Evolutionary conservation across 1,140 invertebrate species (phyloP).

Genomic region (Bathynomus jamesi): DNA sequence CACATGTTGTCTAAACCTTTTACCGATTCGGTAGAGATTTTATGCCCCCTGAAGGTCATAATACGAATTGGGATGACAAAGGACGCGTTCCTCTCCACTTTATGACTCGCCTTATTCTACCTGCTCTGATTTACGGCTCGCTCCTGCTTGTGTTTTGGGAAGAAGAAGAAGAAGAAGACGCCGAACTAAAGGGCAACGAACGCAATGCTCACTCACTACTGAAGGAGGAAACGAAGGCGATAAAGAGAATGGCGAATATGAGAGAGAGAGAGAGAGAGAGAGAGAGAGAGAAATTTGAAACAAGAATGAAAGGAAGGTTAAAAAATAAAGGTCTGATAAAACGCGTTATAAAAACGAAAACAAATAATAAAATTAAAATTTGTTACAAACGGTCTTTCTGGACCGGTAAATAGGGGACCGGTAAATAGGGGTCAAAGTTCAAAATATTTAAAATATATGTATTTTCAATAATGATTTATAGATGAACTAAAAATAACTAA

Average conservation of each 20-base stretch:
- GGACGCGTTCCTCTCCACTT: not conserved
- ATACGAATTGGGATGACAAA: not conserved
- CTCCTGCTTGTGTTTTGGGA: not conserved
- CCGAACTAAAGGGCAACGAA: not conserved
- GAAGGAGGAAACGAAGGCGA: not conserved
- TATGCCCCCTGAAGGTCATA: not conserved
- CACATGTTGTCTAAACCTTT: slow-evolving; percentile 1
- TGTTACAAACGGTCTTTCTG: too few relatives aligned
- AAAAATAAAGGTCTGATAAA: not conserved
- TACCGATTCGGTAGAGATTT: not conserved
- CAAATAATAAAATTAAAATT: too few relatives aligned
- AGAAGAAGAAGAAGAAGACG: not conserved
- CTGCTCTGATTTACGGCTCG: not conserved
- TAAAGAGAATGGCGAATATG: not conserved
- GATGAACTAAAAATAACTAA: too few relatives aligned
- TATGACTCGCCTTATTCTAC: not conserved
- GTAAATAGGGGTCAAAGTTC: too few relatives aligned
- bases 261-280: not conserved
- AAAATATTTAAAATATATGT: too few relatives aligned
- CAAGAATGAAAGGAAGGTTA: not conserved
- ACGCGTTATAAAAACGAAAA: too few relatives aligned
- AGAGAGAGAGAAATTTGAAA: not conserved
- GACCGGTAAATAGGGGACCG: too few relatives aligned
- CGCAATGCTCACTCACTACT: not conserved
- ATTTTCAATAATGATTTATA: too few relatives aligned